Conservation (phyloP, 2,113 vertebrate genomes). For the Piprites chloris region DNA sequence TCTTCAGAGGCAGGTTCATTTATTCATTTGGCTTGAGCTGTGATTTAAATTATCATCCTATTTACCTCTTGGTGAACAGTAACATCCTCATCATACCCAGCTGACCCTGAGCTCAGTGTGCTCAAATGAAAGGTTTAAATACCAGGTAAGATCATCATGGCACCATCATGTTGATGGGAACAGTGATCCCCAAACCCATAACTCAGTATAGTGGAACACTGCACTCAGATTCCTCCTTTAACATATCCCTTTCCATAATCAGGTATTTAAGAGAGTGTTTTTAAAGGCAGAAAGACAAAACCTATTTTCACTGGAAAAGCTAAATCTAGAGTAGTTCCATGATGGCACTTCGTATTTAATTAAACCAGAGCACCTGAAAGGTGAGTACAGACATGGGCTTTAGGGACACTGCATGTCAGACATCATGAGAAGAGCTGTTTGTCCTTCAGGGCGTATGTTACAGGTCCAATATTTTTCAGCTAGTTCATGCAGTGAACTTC, state of each 20-base stretch:
- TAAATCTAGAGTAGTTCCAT: background rate
- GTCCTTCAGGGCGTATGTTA: background rate
- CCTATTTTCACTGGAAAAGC: background rate
- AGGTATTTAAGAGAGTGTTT: background rate
- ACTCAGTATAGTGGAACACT: background rate
- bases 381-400: background rate
- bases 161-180: background rate
- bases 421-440: background rate
- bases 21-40: background rate
- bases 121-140: background rate
- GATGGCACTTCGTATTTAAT: background rate
- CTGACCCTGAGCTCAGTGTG: background rate
- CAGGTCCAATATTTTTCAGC: background rate
- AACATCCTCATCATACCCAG: background rate
- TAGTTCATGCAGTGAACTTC: background rate
- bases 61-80: background rate
- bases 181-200: background rate
- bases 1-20: background rate
- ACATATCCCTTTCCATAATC: fast-evolving
- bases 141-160: background rate
- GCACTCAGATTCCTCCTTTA: background rate
- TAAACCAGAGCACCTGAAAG: background rate
- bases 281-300: background rate
- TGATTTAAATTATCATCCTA: background rate
- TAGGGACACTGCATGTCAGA: background rate